Evolutionary conservation across 2,797 vertebrate species (phyloP).

Genomic region (Coreius guichenoti): DNA sequence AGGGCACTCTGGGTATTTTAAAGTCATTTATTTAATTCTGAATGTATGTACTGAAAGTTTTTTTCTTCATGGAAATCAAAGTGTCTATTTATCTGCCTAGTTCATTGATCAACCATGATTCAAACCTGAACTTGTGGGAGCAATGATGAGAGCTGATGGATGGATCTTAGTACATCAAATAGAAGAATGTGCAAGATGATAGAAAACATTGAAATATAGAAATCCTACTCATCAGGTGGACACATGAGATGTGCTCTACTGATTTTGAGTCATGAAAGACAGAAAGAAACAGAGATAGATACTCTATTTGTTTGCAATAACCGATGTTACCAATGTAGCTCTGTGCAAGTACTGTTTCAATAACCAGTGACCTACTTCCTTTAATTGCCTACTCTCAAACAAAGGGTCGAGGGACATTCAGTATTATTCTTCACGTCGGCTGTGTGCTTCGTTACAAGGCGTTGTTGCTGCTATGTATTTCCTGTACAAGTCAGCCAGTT

Average conservation of each 20-base stretch:
- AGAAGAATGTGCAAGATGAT: constrained; percentile 6
- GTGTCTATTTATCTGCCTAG: neutral
- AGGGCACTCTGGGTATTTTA: neutral
- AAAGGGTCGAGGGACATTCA: constrained; percentile 7
- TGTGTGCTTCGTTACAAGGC: neutral
- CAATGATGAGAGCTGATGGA: neutral
- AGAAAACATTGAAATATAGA: neutral
- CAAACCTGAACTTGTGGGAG: neutral
- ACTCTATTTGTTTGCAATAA: constrained; percentile 72
- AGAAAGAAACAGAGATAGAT: constrained; percentile 59
- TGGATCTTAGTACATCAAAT: neutral
- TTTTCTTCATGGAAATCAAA: neutral
- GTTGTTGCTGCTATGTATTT: constrained; percentile 4
- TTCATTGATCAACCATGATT: constrained; percentile 20
- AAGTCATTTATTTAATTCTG: constrained; percentile 16
- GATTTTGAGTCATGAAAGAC: neutral
- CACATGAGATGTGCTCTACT: constrained; percentile 4
- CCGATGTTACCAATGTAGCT: constrained; percentile 63
- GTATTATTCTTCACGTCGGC: constrained; percentile 4
- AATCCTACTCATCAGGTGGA: constrained; percentile 1
- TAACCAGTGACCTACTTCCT: constrained; percentile 77
- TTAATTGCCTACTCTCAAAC: constrained; percentile 71
- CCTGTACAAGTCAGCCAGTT: neutral
- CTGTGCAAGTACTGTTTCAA: constrained; percentile 69
- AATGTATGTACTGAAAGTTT: neutral